Evolutionary conservation across 2,797 vertebrate genomes (phyloP).

Genomic region (Psittacula derbiana): DNA sequence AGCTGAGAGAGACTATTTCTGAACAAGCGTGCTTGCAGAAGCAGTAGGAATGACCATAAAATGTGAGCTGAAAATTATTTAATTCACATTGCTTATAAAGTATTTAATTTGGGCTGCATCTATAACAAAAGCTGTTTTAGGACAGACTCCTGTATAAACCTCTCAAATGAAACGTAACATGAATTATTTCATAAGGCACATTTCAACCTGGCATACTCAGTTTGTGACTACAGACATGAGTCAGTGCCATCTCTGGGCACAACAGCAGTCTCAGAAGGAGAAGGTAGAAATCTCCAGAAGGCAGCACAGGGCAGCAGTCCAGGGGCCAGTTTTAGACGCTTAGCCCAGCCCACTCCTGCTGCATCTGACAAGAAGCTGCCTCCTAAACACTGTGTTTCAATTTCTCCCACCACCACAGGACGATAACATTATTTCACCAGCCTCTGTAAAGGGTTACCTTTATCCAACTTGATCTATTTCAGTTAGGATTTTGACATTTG

Average conservation of each 20-base stretch:
- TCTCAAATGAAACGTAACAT: background rate
- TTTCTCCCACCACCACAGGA: constrained; percentile 33
- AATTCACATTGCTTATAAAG: background rate
- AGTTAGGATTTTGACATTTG: constrained; percentile 45
- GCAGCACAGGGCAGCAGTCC: background rate
- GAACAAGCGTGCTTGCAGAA: background rate
- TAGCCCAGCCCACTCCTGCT: background rate
- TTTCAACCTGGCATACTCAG: background rate
- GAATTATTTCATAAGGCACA: background rate
- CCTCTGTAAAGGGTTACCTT: constrained; percentile 48
- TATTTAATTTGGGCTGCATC: background rate
- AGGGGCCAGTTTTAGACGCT: background rate
- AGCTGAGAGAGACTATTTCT: background rate
- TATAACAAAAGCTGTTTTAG: background rate
- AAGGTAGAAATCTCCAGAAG: background rate
- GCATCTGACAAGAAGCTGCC: background rate
- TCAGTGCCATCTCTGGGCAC: background rate
- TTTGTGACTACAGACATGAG: background rate
- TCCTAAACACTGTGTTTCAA: background rate
- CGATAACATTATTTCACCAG: constrained; percentile 39
- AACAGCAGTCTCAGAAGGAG: background rate
- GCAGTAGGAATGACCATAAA: background rate
- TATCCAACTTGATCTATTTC: background rate
- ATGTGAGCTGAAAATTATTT: background rate
- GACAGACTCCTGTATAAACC: background rate